Base-by-base conservation (phyloP, 2,113 vertebrate species). In the Anolis carolinensis region DNA sequence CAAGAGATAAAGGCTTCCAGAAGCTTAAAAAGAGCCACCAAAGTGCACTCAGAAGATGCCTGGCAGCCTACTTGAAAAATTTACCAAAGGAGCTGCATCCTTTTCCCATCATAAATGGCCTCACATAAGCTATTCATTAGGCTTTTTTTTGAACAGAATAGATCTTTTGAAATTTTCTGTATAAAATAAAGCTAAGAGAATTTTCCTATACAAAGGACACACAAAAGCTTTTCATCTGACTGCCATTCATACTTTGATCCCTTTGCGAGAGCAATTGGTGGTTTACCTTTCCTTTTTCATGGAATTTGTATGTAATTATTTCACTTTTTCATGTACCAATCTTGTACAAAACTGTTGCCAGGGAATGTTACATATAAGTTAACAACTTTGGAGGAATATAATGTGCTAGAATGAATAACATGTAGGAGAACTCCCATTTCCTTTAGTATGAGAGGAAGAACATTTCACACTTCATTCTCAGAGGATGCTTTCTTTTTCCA, bases 21-120 rank as follows among this genome's bases (percentile, higher is more conserved):
- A 89, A 89, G 86, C 91, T 95, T 93, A 91, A 93, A 95, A 86
- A 34, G 52, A 90, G 62, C 8, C 68, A 85, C 85, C 86, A 91
- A 87, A 90, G 85, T 78, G 87, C 7, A 2, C 25, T 65, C 30
- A 91, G 78, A 83, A 87, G 30, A 70, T 32, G 65, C 79, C 59
- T 89, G 70, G 52, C 14, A 1, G 62, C 1, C 0, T 70, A 87
- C 48, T 34, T 82, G 68, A 81, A 92, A 34, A 91, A 89, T 6
- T 80, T 89, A 79, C 67, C 27, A 79, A 87, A 92, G 85, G 30
- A 87, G 82, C 73, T 72, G 13, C 79, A 44, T 50, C n/a, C 13
- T 87, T 80, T 88, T 71, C 76, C 65, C 70, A 63, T 70, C 72
- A 79, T 48, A 88, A 91, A 83, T 0, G 0, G 21, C 20, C 84